These are phyloP conservation scores for Heteropelma amictum DNA, from an alignment of 2,888 invertebrate species.

Conservation along the genomic window DNA sequence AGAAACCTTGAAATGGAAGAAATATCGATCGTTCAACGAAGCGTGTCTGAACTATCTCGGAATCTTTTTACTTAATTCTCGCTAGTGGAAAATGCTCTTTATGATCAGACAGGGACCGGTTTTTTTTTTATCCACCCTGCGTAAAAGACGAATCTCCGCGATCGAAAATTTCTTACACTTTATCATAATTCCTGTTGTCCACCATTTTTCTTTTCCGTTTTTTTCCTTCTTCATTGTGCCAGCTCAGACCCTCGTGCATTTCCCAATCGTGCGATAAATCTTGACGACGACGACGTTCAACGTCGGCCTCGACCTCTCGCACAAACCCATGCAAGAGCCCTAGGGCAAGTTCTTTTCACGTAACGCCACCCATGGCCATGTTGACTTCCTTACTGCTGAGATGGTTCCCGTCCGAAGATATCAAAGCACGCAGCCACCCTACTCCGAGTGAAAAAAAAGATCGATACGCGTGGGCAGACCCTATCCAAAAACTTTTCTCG, in stretches of 20 bases:
- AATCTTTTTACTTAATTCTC: background rate
- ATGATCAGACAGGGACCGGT: background rate
- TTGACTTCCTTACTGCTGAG: slow-evolving; percentile 47
- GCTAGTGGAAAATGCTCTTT: background rate
- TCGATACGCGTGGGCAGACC: slow-evolving; percentile 61
- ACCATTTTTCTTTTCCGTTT: slow-evolving; percentile 19
- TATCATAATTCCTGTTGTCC: slow-evolving; percentile 11
- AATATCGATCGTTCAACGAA: background rate
- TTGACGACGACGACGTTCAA: slow-evolving; percentile 41
- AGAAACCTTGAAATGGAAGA: background rate
- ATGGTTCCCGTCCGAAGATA: slow-evolving; percentile 56
- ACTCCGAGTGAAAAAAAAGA: slow-evolving; percentile 68
- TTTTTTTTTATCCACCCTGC: no score
- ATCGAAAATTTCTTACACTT: background rate
- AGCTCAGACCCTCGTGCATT: slow-evolving; percentile 26
- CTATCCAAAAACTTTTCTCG: background rate
- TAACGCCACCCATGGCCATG: slow-evolving; percentile 31
- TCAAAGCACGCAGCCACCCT: slow-evolving; percentile 64
- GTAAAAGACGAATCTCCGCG: background rate
- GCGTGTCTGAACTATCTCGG: background rate
- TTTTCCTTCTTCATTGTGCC: slow-evolving; percentile 18
- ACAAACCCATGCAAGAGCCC: slow-evolving; percentile 32
- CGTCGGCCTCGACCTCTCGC: slow-evolving; percentile 32
- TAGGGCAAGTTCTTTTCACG: slow-evolving; percentile 52
- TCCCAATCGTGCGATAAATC: slow-evolving; percentile 51